Base-by-base conservation (phyloP, 2,113 vertebrate species). In the Myiozetetes cayanensis region DNA sequence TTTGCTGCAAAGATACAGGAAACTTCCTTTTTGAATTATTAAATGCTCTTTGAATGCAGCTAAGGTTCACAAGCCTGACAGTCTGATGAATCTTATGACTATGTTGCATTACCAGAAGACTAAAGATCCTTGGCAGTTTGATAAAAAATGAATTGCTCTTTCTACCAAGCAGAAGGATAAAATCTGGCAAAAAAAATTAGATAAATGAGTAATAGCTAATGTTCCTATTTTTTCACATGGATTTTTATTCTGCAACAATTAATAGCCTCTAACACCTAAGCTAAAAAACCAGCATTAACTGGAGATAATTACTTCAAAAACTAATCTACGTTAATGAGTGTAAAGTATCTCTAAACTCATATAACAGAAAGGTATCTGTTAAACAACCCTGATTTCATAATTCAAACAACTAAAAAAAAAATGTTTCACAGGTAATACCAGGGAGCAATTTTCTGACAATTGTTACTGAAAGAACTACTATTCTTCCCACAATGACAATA, bases 91-190 rank as follows among this genome's bases (percentile, higher is more conserved):
- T 89, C 82, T 90, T 84, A 90, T 77, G 46, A 58, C 93, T 94
- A 7, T 89, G 89, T 83, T 93, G 73, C 92, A 86, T 85, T 94
- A 95, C 66, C 23, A 62, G 80, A 97, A 90, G 67, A 94, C 79
- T 95, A 90, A 97, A 96, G 72, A 94, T 94, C 81, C 41, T 89
- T 92, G 92, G 93, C 95, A 97, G 49, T 65, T 73, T 90, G 82
- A 96, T 96, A 95, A 97, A 97, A 97, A 97, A 94, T 93, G 15
- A 90, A 95, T 96, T 97, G 84, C 59, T 93, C 25, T 89, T 88
- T 74, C 71, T 95, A 71, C 43, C 61, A 89, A 93, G 77, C 66
- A 85, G 83, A 87, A 86, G 52, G 49, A 78, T 53, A 66, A 93
- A 96, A 85, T 59, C 78, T 85, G 33, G 67, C 10, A 53, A 82